Evolutionary conservation across 2,113 vertebrate genomes (phyloP).

Genomic region (Vulpes vulpes): DNA sequence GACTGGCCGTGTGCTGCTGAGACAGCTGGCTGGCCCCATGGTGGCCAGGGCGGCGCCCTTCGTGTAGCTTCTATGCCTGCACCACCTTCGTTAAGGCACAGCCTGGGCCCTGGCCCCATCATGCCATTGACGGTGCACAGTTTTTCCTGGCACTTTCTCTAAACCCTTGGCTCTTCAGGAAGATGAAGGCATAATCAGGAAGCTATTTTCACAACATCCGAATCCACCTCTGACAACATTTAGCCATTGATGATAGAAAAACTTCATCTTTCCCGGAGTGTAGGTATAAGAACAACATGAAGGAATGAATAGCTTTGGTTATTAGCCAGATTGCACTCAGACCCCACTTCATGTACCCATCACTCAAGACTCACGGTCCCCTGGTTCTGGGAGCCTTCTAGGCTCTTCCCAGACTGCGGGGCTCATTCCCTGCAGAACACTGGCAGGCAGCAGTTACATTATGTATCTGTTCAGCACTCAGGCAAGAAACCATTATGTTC

Average conservation of each 20-base stretch:
- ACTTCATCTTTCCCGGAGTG: conserved; percentile 28
- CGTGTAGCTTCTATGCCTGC: background rate
- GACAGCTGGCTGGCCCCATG: background rate
- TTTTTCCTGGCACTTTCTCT: background rate
- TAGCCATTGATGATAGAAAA: conserved; percentile 61
- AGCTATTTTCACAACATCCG: conserved; percentile 56
- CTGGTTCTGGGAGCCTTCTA: conserved; percentile 63
- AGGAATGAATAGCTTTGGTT: conserved; percentile 74
- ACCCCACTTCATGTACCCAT: conserved; percentile 61
- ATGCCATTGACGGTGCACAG: background rate
- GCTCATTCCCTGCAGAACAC: conserved; percentile 81
- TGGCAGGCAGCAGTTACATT: conserved; percentile 85
- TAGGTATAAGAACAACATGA: conserved; percentile 65
- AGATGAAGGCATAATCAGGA: conserved; percentile 71
- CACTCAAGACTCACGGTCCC: background rate
- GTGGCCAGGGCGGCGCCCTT: fast-evolving
- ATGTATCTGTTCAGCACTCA: conserved; percentile 87
- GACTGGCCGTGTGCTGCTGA: background rate
- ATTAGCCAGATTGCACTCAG: conserved; percentile 68
- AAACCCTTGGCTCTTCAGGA: background rate
- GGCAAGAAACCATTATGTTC: conserved; percentile 91
- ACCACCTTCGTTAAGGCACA: background rate
- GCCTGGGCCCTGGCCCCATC: background rate
- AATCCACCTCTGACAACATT: background rate
- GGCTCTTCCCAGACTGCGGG: conserved; percentile 58